These are phyloP conservation scores for Hippocampus zosterae DNA, from an alignment of 2,113 vertebrate genomes.

Conservation along the genomic window DNA sequence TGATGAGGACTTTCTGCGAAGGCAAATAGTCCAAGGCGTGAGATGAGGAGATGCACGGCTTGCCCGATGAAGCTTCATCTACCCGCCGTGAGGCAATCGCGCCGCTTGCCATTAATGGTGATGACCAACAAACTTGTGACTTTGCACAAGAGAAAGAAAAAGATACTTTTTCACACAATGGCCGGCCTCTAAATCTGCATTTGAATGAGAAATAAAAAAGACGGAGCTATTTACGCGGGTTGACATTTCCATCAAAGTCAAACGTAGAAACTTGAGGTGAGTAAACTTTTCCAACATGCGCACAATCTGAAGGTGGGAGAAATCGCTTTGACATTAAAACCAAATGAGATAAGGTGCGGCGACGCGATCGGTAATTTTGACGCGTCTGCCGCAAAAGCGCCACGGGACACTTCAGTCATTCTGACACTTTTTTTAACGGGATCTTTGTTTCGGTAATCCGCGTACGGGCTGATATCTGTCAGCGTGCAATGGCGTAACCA, in stretches of 20 bases:
- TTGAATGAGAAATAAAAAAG: neutral
- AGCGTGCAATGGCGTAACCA: constrained; percentile 44
- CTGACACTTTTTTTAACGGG: constrained; percentile 50
- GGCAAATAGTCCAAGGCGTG: too few relatives aligned
- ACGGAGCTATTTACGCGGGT: neutral
- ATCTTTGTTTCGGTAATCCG: constrained; percentile 65
- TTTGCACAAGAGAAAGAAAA: neutral
- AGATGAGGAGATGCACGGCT: too few relatives aligned
- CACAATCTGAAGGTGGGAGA: constrained; percentile 35
- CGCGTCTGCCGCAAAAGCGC: constrained; percentile 39
- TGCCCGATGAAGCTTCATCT: too few relatives aligned
- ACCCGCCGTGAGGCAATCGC: too few relatives aligned
- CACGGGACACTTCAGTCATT: constrained; percentile 48
- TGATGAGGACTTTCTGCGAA: too few relatives aligned
- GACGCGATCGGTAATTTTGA: constrained; percentile 36
- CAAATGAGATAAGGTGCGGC: constrained; percentile 39
- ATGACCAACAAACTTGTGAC: neutral
- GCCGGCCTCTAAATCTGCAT: neutral
- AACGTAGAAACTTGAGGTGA: constrained; percentile 8
- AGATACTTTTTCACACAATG: neutral
- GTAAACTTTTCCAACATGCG: constrained; percentile 23
- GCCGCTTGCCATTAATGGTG: neutral
- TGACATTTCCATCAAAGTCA: constrained; percentile 13
- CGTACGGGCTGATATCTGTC: constrained; percentile 61
- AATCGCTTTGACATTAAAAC: constrained; percentile 53